A percentile compares a stretch with the other conserved stretches of the same genome.
phyloP scores from a whole-genome alignment of 1,140 invertebrate species.

The Mizuhopecten yessoensis region DNA sequence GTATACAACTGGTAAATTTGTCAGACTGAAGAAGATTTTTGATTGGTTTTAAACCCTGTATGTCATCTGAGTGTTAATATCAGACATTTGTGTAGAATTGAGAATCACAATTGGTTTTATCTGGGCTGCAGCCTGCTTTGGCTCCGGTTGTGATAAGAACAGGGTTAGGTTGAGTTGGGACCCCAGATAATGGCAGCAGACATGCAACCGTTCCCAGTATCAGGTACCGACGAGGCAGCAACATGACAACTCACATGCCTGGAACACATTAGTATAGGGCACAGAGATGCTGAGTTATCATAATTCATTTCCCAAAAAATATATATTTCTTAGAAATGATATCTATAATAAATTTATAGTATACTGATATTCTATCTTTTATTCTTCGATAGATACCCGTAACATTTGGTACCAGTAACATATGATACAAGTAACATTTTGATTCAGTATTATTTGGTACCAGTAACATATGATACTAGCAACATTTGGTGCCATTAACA shows the following conservation, averaged over 20 bases:
- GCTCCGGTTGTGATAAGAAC: neutral
- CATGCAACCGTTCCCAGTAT: neutral
- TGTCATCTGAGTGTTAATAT: neutral
- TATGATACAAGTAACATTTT: too few relatives aligned
- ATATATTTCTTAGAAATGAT: constrained; percentile 15
- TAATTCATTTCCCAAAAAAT: neutral
- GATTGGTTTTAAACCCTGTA: too few relatives aligned
- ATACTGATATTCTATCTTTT: too few relatives aligned
- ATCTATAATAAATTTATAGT: neutral
- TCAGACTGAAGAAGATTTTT: neutral
- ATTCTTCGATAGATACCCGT: too few relatives aligned
- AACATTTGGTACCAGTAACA: too few relatives aligned
- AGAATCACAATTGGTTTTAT: neutral
- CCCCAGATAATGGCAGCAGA: neutral
- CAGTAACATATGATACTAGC: too few relatives aligned
- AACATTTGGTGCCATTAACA: too few relatives aligned
- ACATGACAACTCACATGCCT: neutral
- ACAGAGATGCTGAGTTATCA: neutral
- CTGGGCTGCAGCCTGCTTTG: neutral
- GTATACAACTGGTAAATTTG: too few relatives aligned
- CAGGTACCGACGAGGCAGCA: neutral
- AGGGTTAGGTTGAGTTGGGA: neutral
- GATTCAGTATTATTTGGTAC: too few relatives aligned
- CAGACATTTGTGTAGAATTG: neutral
- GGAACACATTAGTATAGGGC: neutral